These are phyloP conservation scores for Blastomussa wellsi DNA, from an alignment of 92 coral and sea anemone genomes.

Conservation along the genomic window DNA sequence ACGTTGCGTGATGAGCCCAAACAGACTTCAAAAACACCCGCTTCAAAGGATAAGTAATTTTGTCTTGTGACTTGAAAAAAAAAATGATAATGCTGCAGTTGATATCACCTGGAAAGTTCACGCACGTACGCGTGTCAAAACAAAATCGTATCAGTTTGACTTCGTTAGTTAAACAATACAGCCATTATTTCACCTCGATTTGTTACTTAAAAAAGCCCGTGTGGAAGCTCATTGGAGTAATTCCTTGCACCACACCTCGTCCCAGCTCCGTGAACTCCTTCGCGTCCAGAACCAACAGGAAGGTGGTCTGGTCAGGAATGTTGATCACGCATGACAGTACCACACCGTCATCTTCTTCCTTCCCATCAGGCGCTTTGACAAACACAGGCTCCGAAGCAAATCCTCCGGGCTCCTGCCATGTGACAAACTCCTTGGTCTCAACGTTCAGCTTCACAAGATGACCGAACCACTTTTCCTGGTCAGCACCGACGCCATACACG, in stretches of 20 bases:
- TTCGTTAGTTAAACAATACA: background rate
- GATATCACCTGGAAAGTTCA: too few relatives aligned
- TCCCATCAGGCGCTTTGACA: conserved; percentile 72
- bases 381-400: conserved; percentile 86
- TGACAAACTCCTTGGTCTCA: conserved; percentile 50
- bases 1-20: too few relatives aligned
- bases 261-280: conserved; percentile 72
- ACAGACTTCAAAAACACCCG: too few relatives aligned
- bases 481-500: conserved; percentile 60
- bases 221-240: conserved; percentile 66
- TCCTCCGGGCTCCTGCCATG: conserved; percentile 71
- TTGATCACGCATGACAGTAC: conserved; percentile 76
- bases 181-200: background rate
- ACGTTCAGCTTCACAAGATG: conserved; percentile 70
- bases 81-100: too few relatives aligned
- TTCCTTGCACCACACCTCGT: conserved; percentile 68
- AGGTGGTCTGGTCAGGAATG: conserved; percentile 58
- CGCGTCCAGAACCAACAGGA: conserved; percentile 76
- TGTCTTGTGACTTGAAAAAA: too few relatives aligned
- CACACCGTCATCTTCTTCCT: conserved; percentile 82
- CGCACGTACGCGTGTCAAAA: background rate
- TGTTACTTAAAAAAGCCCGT: conserved; percentile 48
- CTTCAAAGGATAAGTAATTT: too few relatives aligned
- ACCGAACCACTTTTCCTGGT: background rate
- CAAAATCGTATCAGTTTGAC: background rate